Evolutionary conservation across 2,888 invertebrate species (phyloP).

Genomic region (Sarcophaga variegata): DNA sequence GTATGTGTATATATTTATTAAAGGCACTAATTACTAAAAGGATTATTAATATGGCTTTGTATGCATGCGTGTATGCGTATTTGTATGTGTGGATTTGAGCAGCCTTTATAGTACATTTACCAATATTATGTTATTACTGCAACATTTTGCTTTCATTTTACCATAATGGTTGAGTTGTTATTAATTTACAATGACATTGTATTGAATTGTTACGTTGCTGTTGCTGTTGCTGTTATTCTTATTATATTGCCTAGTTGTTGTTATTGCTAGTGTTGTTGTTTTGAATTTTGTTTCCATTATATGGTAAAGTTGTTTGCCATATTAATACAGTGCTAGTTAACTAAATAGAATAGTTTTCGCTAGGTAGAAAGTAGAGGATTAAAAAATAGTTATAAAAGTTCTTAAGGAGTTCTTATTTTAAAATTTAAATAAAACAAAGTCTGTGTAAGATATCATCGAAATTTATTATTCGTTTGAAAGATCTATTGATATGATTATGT

Average conservation of each 20-base stretch:
- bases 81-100: not conserved
- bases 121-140: conserved; percentile 44
- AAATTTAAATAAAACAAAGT: no score
- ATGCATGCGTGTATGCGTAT: not conserved
- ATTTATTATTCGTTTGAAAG: no score
- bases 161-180: conserved; percentile 40
- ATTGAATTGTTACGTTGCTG: not conserved
- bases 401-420: no score
- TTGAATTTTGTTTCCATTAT: not conserved
- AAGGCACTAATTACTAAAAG: conserved; percentile 14
- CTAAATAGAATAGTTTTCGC: not conserved
- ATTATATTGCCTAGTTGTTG: not conserved
- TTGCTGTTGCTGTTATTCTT: not conserved
- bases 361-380: no score
- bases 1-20: not conserved
- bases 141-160: conserved; percentile 41
- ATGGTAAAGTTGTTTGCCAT: no score
- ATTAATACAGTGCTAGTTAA: not conserved
- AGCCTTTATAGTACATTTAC: conserved; percentile 27
- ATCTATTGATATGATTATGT: no score
- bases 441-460: no score
- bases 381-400: no score
- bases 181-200: conserved; percentile 41
- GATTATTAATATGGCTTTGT: conserved; percentile 10
- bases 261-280: not conserved